Conservation (phyloP, 2,888 invertebrate species). For the Folsomia manolachei region DNA sequence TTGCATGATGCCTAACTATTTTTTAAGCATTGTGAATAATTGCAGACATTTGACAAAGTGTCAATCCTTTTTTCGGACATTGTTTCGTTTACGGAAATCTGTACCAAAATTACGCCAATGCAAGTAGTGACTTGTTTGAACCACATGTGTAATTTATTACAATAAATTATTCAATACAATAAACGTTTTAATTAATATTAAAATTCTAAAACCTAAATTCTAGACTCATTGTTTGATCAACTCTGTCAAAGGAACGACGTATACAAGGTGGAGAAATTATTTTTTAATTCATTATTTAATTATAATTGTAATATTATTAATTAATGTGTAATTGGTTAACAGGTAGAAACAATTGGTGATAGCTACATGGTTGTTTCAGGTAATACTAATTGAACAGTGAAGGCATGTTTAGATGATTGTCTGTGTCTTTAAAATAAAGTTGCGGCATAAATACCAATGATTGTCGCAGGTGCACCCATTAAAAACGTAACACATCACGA, state of each 20-base stretch:
- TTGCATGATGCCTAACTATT: too few species aligned
- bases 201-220: too few species aligned
- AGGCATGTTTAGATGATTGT: too few species aligned
- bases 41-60: constrained; percentile 91
- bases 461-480: constrained; percentile 82
- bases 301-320: background rate
- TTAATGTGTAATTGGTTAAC: constrained; percentile 14
- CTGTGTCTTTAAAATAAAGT: too few species aligned
- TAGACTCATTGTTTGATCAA: too few species aligned
- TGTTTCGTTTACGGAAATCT: constrained; percentile 95
- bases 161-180: background rate
- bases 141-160: constrained; percentile 16
- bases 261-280: constrained; percentile 71
- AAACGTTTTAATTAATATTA: background rate
- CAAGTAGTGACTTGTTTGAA: constrained; percentile 97
- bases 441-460: too few species aligned
- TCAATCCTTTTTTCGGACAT: constrained; percentile 96
- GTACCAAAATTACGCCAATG: constrained; percentile 92
- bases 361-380: constrained; percentile 97
- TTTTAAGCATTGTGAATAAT: too few species aligned
- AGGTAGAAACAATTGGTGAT: constrained; percentile 97
- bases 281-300: background rate
- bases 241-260: constrained; percentile 88
- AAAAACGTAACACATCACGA: constrained; percentile 86
- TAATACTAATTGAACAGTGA: too few species aligned